Evolutionary conservation across 2,888 invertebrate species (phyloP).

Genomic region (Calliphora vomitoria): DNA sequence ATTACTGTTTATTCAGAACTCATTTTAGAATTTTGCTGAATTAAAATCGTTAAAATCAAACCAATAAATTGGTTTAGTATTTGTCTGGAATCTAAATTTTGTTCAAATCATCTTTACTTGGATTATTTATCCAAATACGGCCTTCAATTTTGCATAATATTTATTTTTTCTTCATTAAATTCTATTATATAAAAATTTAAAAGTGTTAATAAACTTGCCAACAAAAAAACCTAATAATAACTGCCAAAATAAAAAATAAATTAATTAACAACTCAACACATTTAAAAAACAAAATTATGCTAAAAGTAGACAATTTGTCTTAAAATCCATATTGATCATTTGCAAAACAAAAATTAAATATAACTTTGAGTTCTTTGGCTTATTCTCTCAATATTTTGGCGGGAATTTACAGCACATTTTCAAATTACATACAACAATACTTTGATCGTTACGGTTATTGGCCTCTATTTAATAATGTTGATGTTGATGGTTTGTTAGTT

Average conservation of each 20-base stretch:
- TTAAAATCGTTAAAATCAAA: background rate
- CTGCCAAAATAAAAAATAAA: background rate
- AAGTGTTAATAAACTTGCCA: slow-evolving; percentile 2
- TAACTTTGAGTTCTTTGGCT: background rate
- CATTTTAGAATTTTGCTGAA: background rate
- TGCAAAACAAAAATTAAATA: slow-evolving; percentile 1
- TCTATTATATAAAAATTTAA: background rate
- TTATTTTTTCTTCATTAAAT: background rate
- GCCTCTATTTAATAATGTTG: slow-evolving; percentile 52
- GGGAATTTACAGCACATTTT: slow-evolving; percentile 35
- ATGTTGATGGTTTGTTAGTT: slow-evolving; percentile 25
- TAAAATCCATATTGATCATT: slow-evolving; percentile 19
- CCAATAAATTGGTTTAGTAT: background rate
- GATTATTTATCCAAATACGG: background rate
- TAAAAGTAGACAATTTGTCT: slow-evolving; percentile 37
- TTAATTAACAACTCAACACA: slow-evolving; percentile 33
- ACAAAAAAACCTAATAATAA: background rate
- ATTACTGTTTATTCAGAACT: background rate
- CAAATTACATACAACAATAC: background rate
- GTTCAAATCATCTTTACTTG: background rate
- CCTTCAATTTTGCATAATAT: background rate
- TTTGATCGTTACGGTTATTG: slow-evolving; percentile 58
- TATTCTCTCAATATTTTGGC: background rate
- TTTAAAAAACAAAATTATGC: background rate
- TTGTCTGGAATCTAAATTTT: background rate